phyloP scores from a whole-genome alignment of 2,113 vertebrate species.

The Geococcyx californianus region DNA sequence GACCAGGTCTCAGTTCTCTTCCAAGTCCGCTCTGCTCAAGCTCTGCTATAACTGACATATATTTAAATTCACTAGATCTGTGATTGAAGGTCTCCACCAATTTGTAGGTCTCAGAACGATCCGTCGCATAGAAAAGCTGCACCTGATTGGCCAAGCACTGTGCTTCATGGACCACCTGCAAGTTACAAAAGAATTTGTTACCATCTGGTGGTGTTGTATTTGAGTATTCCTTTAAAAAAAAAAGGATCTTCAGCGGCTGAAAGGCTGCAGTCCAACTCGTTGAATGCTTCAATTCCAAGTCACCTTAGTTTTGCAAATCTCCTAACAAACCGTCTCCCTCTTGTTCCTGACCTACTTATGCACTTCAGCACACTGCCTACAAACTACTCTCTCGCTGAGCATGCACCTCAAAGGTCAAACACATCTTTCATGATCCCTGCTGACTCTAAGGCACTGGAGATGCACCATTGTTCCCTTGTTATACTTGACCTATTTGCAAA shows the following conservation, averaged over 20 bases:
- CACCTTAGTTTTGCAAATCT: neutral
- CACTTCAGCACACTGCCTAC: fast-evolving
- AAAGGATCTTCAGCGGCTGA: neutral
- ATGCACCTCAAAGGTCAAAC: neutral
- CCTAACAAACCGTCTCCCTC: neutral
- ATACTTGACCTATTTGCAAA: neutral
- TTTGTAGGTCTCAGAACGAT: slow-evolving; percentile 78
- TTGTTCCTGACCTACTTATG: neutral
- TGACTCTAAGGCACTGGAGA: neutral
- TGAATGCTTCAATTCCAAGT: neutral
- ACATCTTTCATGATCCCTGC: neutral
- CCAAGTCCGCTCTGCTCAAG: slow-evolving; percentile 88
- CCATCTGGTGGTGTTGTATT: fast-evolving
- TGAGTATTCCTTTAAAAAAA: neutral
- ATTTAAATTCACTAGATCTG: slow-evolving; percentile 86
- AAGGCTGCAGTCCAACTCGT: neutral
- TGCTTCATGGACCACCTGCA: slow-evolving; percentile 87
- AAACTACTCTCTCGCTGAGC: neutral
- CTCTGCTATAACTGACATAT: slow-evolving; percentile 90
- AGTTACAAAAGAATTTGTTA: neutral
- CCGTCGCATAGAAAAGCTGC: slow-evolving; percentile 91
- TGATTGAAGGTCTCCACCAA: slow-evolving; percentile 94
- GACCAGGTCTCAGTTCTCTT: slow-evolving; percentile 42
- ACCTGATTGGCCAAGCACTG: slow-evolving; percentile 95
- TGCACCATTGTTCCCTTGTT: neutral